Conservation (phyloP, 2,797 vertebrate species). For the Enteromius argenteus region DNA sequence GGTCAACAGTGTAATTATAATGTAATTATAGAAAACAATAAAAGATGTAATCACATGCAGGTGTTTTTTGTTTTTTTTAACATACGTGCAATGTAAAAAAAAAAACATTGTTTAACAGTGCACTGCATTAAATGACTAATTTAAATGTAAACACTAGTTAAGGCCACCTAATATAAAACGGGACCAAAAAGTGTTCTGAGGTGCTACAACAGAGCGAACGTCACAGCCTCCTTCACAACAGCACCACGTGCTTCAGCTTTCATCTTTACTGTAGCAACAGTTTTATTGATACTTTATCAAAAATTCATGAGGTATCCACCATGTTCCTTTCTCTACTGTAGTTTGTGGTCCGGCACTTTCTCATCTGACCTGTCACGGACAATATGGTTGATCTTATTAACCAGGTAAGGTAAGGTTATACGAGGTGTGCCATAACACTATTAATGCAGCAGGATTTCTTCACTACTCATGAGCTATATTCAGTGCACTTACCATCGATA, state of each 20-base stretch:
- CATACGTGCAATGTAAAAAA: no score
- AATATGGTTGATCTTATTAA: background rate
- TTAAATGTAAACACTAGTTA: no score
- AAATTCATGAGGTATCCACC: background rate
- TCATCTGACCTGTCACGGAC: background rate
- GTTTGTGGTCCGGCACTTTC: background rate
- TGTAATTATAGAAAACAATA: no score
- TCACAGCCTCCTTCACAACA: background rate
- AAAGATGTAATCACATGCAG: no score
- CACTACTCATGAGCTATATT: background rate
- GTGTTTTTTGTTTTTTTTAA: no score
- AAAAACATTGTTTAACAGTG: no score
- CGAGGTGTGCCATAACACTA: background rate
- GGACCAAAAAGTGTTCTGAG: background rate
- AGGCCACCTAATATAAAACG: no score
- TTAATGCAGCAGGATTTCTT: background rate
- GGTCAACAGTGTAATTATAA: no score
- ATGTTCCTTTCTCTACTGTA: background rate
- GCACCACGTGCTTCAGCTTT: constrained; percentile 12
- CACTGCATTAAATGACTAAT: no score
- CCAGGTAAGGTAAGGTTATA: background rate
- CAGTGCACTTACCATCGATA: constrained; percentile 91
- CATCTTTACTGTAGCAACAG: background rate
- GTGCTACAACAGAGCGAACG: background rate
- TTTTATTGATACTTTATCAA: background rate